These are phyloP conservation scores for Momotus momota DNA, from an alignment of 2,797 vertebrate genomes.

Conservation along the genomic window DNA sequence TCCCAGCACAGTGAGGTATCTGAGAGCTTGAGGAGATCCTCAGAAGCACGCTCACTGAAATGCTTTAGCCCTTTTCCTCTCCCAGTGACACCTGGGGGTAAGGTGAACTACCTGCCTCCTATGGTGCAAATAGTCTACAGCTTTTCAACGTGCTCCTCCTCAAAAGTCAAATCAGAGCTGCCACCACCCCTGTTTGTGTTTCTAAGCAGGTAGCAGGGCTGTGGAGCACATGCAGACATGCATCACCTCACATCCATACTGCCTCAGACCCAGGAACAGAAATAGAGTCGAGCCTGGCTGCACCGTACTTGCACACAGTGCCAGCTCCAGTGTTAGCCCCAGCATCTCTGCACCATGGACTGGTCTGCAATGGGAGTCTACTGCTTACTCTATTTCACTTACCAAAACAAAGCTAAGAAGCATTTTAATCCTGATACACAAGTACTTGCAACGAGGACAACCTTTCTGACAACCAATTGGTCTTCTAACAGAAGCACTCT, in stretches of 20 bases:
- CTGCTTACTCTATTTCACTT: neutral
- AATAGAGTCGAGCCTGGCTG: neutral
- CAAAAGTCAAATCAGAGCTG: neutral
- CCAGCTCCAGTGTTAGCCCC: neutral
- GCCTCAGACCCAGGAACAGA: neutral
- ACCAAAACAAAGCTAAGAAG: neutral
- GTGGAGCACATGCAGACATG: neutral
- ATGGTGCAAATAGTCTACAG: neutral
- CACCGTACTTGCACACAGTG: accelerated
- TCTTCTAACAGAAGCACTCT: neutral
- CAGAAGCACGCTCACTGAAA: neutral
- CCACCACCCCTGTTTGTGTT: neutral
- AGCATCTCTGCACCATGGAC: neutral
- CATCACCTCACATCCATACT: too few relatives aligned
- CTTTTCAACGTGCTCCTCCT: neutral
- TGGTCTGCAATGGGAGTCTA: neutral
- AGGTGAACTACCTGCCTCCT: neutral
- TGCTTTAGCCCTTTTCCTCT: neutral
- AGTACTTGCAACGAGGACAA: neutral
- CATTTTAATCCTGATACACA: neutral
- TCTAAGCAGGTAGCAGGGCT: neutral
- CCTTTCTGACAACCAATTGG: neutral
- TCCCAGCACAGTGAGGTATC: neutral
- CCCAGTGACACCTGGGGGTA: too few relatives aligned
- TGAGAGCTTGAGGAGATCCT: neutral